Evolutionary conservation across 2,888 invertebrate genomes (phyloP).

Genomic region (Dasypogon diadema): DNA sequence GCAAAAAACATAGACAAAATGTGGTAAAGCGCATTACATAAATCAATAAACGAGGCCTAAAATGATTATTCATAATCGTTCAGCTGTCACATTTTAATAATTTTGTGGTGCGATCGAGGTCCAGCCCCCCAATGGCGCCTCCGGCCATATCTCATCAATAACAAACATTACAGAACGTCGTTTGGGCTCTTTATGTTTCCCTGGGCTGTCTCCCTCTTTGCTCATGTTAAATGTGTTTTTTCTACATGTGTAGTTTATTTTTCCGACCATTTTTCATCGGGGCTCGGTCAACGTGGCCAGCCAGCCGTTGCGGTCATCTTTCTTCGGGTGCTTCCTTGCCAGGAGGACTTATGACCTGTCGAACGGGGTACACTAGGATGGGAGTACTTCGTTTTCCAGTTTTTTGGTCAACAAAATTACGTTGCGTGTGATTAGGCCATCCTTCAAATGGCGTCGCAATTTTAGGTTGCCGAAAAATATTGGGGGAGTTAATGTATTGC

Average conservation of each 20-base stretch:
- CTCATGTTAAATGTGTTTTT: constrained; percentile 12
- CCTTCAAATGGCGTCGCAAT: constrained; percentile 52
- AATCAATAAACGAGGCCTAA: constrained; percentile 59
- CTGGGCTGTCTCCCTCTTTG: background rate
- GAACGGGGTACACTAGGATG: constrained; percentile 26
- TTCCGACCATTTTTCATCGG: constrained; percentile 40
- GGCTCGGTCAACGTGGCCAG: constrained; percentile 27
- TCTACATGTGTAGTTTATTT: constrained; percentile 12
- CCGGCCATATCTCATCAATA: constrained; percentile 65
- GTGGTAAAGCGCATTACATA: constrained; percentile 56
- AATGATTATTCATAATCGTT: constrained; percentile 65
- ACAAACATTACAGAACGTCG: constrained; percentile 58
- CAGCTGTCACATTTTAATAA: constrained; percentile 66
- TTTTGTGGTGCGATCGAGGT: constrained; percentile 64
- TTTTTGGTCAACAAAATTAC: constrained; percentile 21
- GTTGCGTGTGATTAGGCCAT: constrained; percentile 54
- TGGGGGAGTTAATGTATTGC: constrained; percentile 24
- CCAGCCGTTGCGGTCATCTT: background rate
- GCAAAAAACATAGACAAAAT: constrained; percentile 19
- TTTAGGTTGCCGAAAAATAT: constrained; percentile 24
- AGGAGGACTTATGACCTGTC: constrained; percentile 47
- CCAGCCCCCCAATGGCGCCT: constrained; percentile 64
- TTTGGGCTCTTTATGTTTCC: constrained; percentile 7
- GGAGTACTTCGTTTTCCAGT: background rate
- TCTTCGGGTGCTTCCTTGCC: constrained; percentile 35